Base-by-base conservation (phyloP, 2,113 vertebrate genomes). In the Atlantisia rogersi region DNA sequence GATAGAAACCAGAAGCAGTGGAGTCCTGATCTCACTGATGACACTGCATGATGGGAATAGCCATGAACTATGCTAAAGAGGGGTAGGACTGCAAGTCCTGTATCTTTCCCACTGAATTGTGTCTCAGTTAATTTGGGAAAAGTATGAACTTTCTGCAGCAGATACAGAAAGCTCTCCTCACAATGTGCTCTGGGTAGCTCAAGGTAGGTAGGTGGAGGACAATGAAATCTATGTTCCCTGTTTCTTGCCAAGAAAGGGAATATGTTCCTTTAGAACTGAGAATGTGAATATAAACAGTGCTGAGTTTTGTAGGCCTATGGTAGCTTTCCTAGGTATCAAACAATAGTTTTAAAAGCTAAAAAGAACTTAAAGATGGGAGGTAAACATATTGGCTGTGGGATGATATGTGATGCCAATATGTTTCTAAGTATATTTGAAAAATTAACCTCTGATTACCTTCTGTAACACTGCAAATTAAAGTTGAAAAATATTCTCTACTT, bases 11-110 rank as follows among this genome's bases (percentile, higher is more conserved):
- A 85, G 44, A 46, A 50, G 8, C 3, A 42, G 7, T 56, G 31
- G 31, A 55, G 14, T 42, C 17, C 14, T 76, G 40, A 7, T 67
- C 18, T 58, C 29, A 31, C 5, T 58, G 55, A 39, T 1, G 7
- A 25, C 21, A 14, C 9, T 15, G 18, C 53, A 24, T 37, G 37
- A 42, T 75, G 22, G 42, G 15, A 68, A 53, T 8, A 15, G 12
- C 6, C 12, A 16, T 17, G 3, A 50, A n/a, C 11, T 32, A 10
- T 29, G 19, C 13, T 17, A 52, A 26, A 52, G 1, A 68, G 5
- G 1, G 2, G 5, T 11, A 65, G 14, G 13, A 11, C 5, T 88
- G 17, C 25, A 74, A 32, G 16, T 50, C 19, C 28, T 0, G 0
- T 40, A 8, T 19, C 17, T 39, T 71, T 71, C 19, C n/a, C 20